phyloP scores from a whole-genome alignment of 2,113 vertebrate genomes.

The Rhinogobius similis region DNA sequence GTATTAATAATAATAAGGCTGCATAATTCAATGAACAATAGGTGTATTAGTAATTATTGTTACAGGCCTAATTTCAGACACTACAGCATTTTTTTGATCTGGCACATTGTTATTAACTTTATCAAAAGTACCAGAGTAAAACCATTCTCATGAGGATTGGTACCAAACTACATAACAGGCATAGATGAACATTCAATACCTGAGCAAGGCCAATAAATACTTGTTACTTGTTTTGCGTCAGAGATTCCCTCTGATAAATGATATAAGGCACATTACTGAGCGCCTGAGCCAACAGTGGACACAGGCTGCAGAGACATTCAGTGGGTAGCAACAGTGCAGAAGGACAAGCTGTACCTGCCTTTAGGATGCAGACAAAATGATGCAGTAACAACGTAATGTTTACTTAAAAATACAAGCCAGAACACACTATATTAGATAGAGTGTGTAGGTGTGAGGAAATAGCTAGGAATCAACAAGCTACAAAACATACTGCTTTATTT shows the following conservation, averaged over 20 bases:
- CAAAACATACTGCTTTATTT: neutral
- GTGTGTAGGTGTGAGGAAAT: slow-evolving; percentile 2
- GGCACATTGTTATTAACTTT: neutral
- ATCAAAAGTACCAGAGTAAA: neutral
- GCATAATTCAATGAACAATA: too few species aligned
- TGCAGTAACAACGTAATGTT: slow-evolving; percentile 25
- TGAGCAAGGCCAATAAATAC: slow-evolving; percentile 18
- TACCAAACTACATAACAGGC: slow-evolving; percentile 9
- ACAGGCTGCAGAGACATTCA: slow-evolving; percentile 19
- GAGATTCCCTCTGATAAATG: slow-evolving; percentile 7
- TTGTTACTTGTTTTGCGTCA: slow-evolving; percentile 14
- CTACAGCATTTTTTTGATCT: too few species aligned
- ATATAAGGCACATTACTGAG: slow-evolving; percentile 13
- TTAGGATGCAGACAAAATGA: slow-evolving; percentile 12
- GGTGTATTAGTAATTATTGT: too few species aligned
- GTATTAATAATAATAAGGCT: too few species aligned
- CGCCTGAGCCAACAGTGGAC: slow-evolving; percentile 10
- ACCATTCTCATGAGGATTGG: neutral
- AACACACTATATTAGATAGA: slow-evolving; percentile 20
- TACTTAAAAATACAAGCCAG: slow-evolving; percentile 18
- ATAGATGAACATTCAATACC: slow-evolving; percentile 17
- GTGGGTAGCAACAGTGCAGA: neutral
- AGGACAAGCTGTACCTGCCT: slow-evolving; percentile 36
- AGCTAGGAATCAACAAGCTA: neutral
- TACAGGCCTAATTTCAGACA: too few species aligned